A percentile compares a stretch with the other conserved stretches of the same genome.
Evolutionary conservation across 1,140 invertebrate species (phyloP).

Genomic region (Drosophila kepulauana): DNA sequence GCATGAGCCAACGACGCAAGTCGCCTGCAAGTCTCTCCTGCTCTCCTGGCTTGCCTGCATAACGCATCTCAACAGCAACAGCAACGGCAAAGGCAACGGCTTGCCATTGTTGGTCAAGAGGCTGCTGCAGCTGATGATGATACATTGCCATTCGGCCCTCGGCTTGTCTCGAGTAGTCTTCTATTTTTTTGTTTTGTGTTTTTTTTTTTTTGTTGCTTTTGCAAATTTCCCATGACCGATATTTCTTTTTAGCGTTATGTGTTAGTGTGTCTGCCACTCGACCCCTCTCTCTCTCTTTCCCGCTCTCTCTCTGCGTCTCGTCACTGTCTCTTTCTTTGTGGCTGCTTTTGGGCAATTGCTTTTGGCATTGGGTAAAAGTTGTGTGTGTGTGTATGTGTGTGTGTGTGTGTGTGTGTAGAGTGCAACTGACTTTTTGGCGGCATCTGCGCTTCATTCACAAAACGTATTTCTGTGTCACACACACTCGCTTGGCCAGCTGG

Average conservation of each 20-base stretch:
- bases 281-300: not conserved
- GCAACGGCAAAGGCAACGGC: not conserved
- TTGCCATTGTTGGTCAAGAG: slow-evolving; percentile 66
- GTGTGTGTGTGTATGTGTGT: not conserved
- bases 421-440: slow-evolving; percentile 46
- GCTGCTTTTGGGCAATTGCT: slow-evolving; percentile 59
- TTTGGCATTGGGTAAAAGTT: slow-evolving; percentile 54
- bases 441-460: slow-evolving; percentile 70
- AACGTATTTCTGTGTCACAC: slow-evolving; percentile 67
- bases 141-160: slow-evolving; percentile 60
- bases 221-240: slow-evolving; percentile 80
- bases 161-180: slow-evolving; percentile 15
- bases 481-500: slow-evolving; percentile 14
- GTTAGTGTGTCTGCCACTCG: slow-evolving; percentile 14
- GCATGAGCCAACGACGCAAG: slow-evolving; percentile 44
- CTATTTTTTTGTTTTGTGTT: not conserved
- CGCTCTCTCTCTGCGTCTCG: not conserved
- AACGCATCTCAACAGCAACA: slow-evolving; percentile 52
- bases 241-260: slow-evolving; percentile 28
- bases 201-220: not conserved
- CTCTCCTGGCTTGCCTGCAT: slow-evolving; percentile 31
- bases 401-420: not conserved
- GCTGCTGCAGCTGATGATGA: slow-evolving; percentile 61
- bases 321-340: slow-evolving; percentile 15
- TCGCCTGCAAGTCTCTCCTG: no score